Evolutionary conservation across 2,888 invertebrate species (phyloP).

Genomic region (Megaustenia siamemsis): DNA sequence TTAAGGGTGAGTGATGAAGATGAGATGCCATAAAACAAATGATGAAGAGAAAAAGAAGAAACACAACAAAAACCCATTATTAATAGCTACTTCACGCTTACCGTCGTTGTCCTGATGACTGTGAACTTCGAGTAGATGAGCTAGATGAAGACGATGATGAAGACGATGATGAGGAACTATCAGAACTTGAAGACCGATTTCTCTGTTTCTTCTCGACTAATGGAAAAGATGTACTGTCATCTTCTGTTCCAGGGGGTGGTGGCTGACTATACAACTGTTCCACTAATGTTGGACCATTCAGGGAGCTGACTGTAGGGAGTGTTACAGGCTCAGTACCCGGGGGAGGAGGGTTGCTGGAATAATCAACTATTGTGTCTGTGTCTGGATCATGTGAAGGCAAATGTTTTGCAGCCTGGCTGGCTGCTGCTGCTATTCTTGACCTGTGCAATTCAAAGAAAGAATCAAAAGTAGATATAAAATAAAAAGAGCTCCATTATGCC

Average conservation of each 20-base stretch:
- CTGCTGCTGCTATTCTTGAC: not conserved
- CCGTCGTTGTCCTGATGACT: conserved; percentile 23
- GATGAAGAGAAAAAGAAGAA: no score
- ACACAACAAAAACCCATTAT: not conserved
- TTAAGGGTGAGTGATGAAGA: no score
- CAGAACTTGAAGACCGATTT: conserved; percentile 7
- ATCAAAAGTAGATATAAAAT: not conserved
- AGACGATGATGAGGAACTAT: conserved; percentile 35
- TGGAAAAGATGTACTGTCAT: not conserved
- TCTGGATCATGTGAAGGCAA: not conserved
- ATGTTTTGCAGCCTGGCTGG: not conserved
- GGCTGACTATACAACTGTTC: conserved; percentile 57
- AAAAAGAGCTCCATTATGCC: not conserved
- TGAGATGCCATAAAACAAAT: no score
- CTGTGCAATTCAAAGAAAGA: not conserved
- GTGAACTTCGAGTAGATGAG: conserved; percentile 20
- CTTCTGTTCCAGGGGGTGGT: conserved; percentile 64
- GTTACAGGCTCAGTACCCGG: conserved; percentile 74
- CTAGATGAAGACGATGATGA: conserved; percentile 30
- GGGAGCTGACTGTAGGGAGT: conserved; percentile 34
- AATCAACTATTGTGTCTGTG: conserved; percentile 30
- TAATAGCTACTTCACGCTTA: not conserved
- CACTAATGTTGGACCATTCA: conserved; percentile 45
- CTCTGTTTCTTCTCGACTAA: conserved; percentile 26
- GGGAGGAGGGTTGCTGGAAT: conserved; percentile 69